Evolutionary conservation across 2,113 vertebrate genomes (phyloP), one percentile per base, ranked within the genome.

Genomic region (Crotalus helleri): DNA sequence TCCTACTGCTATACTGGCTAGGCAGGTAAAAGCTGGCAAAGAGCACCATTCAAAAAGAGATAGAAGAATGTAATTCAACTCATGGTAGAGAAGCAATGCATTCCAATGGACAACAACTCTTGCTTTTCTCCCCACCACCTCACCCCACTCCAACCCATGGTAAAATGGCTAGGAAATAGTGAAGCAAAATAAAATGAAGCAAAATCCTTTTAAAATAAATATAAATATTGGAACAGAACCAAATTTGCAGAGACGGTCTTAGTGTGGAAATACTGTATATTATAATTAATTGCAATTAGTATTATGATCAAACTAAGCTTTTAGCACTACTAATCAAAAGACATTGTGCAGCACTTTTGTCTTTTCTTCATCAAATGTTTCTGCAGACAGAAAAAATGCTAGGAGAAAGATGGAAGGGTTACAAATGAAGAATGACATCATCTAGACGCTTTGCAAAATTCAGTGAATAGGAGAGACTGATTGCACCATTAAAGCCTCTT

Each of bases 241-340:
- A 93, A 69, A 61, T 93, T 95, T 94, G 55, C 94, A 96, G 87
- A 33, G 88, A 33, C 93, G 55, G 86, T 93, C 94, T 96, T 94
- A 94, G 92, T 93, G 94, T 95, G 88, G 92, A 92, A 90, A 91
- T 92, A 90, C 94, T 91, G 59, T 94, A 61, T 91, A 54, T 85
- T 44, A 24, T 94, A 97, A 97, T 95, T 96, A 97, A 97, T 97
- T 96, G 95, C 44, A 85, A 93, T 96, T 94, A 96, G 96, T 95
- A 96, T 90, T 51, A 91, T 17, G 92, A 94, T 69, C 46, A 95
- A 96, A 92, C 86, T 93, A 81, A 81, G 74, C 33, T 39, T 81
- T 44, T 44, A 81, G 74, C 1, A 17, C 74, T 81, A 21, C 69
- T 81, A 81, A 81, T 44, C 74, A 81, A 5, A 81, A 81, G n/a